Conservation (phyloP, 92 coral and sea anemone species). For the Epizoanthus rinbou region DNA sequence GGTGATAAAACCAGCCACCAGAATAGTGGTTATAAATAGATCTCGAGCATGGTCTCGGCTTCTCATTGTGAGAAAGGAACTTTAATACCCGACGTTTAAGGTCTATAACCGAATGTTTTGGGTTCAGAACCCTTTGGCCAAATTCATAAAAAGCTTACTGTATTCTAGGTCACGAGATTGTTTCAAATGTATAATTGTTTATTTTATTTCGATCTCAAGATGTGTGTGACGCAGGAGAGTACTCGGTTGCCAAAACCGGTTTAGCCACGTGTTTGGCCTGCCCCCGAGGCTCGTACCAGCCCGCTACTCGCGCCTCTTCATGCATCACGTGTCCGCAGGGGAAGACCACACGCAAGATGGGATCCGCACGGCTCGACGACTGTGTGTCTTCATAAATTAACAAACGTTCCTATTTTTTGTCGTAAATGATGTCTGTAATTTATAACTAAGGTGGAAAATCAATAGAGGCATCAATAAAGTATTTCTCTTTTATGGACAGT, state of each 20-base stretch:
- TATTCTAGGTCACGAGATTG: not conserved
- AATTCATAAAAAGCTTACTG: not conserved
- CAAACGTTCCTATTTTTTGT: too few species aligned
- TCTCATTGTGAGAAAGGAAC: too few species aligned
- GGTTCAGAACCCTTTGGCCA: not conserved
- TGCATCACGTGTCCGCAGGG: slow-evolving; percentile 84
- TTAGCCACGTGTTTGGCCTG: slow-evolving; percentile 83
- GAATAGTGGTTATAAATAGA: too few species aligned
- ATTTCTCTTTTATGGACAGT: too few species aligned
- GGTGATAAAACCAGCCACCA: too few species aligned
- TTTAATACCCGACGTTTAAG: too few species aligned
- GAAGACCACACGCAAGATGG: slow-evolving; percentile 68
- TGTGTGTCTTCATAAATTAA: slow-evolving; percentile 42
- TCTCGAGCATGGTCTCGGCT: too few species aligned
- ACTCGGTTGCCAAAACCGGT: slow-evolving; percentile 66
- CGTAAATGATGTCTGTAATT: too few species aligned
- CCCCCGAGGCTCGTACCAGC: slow-evolving; percentile 89
- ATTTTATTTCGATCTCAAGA: slow-evolving; percentile 48
- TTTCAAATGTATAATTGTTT: not conserved
- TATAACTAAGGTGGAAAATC: too few species aligned
- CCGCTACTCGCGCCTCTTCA: slow-evolving; percentile 67
- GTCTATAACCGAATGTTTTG: not conserved
- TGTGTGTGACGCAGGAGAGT: slow-evolving; percentile 89
- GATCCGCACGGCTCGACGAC: slow-evolving; percentile 67
- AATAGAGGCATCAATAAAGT: too few species aligned